Evolutionary conservation across 2,797 vertebrate genomes (phyloP).

Genomic region (Sebastes matsubarae): DNA sequence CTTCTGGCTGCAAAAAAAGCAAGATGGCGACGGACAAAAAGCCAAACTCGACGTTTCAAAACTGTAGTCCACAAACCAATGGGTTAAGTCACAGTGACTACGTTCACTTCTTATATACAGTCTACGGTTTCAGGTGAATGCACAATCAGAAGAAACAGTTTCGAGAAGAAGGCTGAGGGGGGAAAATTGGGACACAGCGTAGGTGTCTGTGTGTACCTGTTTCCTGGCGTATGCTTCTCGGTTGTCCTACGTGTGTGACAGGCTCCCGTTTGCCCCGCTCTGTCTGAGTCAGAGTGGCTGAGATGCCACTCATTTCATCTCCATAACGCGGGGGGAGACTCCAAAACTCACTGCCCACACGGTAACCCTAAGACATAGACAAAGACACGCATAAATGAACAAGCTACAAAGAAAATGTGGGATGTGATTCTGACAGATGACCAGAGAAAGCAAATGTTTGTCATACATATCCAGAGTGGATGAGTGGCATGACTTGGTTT

Average conservation of each 20-base stretch:
- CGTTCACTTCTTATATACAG: too few species aligned
- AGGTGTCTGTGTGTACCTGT: conserved; percentile 56
- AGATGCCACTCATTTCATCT: conserved; percentile 88
- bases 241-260: conserved; percentile 81
- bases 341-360: conserved; percentile 89
- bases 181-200: neutral
- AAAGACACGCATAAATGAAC: neutral
- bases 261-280: conserved; percentile 82
- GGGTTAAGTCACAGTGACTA: too few species aligned
- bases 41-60: too few species aligned
- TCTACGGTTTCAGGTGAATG: neutral
- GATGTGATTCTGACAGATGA: neutral
- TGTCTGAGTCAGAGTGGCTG: conserved; percentile 83
- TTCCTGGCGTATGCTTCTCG: conserved; percentile 71
- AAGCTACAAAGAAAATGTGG: neutral
- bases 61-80: too few species aligned
- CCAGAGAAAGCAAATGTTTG: neutral
- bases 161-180: neutral
- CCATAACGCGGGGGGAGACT: conserved; percentile 83
- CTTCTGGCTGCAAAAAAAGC: too few species aligned
- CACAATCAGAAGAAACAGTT: neutral
- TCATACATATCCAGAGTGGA: conserved; percentile 83
- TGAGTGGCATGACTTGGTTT: conserved; percentile 76
- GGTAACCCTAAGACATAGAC: conserved; percentile 77
- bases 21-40: too few species aligned